Evolutionary conservation across 2,113 vertebrate species (phyloP).

Genomic region (Ailurus styani): DNA sequence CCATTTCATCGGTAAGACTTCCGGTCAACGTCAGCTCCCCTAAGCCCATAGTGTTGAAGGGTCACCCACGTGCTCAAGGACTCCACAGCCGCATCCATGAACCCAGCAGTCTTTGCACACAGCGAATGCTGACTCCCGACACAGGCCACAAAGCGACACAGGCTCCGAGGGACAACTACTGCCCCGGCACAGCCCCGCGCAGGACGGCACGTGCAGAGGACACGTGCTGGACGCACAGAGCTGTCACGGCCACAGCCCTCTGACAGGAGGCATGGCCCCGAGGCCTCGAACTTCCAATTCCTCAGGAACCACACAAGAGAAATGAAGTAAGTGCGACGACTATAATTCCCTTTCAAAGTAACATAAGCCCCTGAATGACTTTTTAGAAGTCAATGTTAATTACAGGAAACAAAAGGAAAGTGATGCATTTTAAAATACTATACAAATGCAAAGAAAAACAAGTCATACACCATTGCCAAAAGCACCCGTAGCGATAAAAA

Average conservation of each 20-base stretch:
- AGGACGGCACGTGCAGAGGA: neutral
- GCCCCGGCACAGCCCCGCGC: neutral
- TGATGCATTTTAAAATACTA: neutral
- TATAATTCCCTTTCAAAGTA: too few species aligned
- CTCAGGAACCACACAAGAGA: too few species aligned
- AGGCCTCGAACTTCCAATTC: neutral
- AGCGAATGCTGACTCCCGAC: neutral
- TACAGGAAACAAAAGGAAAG: neutral
- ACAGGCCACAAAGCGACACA: rapidly evolving
- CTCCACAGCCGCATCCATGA: neutral
- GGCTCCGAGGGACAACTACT: neutral
- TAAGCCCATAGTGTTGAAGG: neutral
- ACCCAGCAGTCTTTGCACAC: neutral
- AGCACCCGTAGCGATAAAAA: neutral
- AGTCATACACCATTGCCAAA: neutral
- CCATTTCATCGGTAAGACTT: neutral
- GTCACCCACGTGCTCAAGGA: neutral
- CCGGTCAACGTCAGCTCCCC: neutral
- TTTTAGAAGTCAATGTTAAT: neutral
- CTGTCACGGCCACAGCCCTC: neutral
- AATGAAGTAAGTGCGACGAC: neutral
- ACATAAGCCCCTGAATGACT: rapidly evolving
- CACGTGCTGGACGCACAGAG: neutral
- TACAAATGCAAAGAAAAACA: neutral
- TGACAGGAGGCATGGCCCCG: neutral